Base-by-base conservation (phyloP, 2,113 vertebrate genomes). In the Mixornis gularis region DNA sequence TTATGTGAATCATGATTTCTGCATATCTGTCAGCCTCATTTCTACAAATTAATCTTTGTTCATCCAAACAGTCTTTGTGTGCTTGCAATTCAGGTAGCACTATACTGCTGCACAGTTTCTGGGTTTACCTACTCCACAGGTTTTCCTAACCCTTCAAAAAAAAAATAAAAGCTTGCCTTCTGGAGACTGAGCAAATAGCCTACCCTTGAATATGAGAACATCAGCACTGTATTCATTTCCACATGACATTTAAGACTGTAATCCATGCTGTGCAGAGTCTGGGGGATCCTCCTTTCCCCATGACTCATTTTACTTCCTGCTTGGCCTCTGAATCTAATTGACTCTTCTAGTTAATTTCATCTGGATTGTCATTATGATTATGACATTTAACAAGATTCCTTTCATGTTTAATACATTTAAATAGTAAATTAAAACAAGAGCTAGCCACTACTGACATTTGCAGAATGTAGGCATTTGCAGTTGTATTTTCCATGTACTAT, bases 301-400 rank as follows among this genome's bases (percentile, higher is more conserved):
- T 91, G 85, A 85, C 55, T 95, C 71, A 82, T 92, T 87, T 87
- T 73, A 44, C 82, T 96, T 96, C 95, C 95, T 96, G 87, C 76
- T 94, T 78, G 85, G 89, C 78, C 82, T 95, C 94, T 87, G 81
- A 92, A 93, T 93, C 85, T 96, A 96, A 96, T 96, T 92, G 91
- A 95, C 89, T 94, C 87, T 93, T 87, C 89, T 56, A 66, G 82
- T 10, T 94, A 94, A 96, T 96, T 95, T 95, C 74, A 70, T 93
- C 94, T 91, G 44, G 79, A 80, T 95, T 96, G 79, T 83, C 94
- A 92, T 95, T 92, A 91, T 91, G 87, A 92, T 94, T 82, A 93
- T 96, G 94, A 92, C 94, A 96, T 95, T 96, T 96, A 96, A 93
- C 81, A 85, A 92, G 71, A 85, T 87, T 82, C 68, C 27, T 94